Evolutionary conservation across 2,797 vertebrate species (phyloP), one percentile per base, ranked within the genome.

Genomic region (Acanthurus leucopareius): DNA sequence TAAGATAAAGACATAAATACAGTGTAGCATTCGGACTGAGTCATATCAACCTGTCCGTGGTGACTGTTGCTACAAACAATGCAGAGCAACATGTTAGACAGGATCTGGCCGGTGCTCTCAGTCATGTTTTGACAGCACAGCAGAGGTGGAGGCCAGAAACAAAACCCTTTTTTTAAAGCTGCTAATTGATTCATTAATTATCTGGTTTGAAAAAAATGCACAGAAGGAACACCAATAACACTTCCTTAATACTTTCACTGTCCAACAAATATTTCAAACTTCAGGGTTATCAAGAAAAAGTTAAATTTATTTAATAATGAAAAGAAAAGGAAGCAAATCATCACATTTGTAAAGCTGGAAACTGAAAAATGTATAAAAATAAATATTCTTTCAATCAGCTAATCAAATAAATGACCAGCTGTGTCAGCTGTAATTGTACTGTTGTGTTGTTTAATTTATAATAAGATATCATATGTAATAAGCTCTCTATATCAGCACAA

Each of bases 71-170:
- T 38, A 32, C 20, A 25, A 52, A 63, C 14, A 70, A 40, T 61
- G 77, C 57, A 59, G 73, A 61, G 5, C 6, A 84, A 87, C 88
- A 63, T 0, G 80, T 84, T 75, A 15, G 38, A 62, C 90, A 32
- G 54, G 70, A 69, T 80, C 44, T 76, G 42, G 20, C 19, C n/a
- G 54, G 16, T 44, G 40, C 10, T 4, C 0, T 42, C 1, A 49
- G 2, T 64, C 15, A 45, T 8, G 22, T 40, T 11, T n/a, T 63
- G n/a, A 66, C 16, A n/a, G n/a, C 2, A 19, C 11, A 32, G 11
- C 13, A 52, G 15, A 1, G 14, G 25, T 16, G 28, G 22, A 7
- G 17, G 14, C 13, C 14, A 32, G 6, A 32, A 32, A 32, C 28
- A 32, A 32, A 32, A 32, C 28, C 28, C 5, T 32, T 32, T 32